Evolutionary conservation across 1,140 invertebrate genomes (phyloP).

Genomic region (Drosophila pruinosa): DNA sequence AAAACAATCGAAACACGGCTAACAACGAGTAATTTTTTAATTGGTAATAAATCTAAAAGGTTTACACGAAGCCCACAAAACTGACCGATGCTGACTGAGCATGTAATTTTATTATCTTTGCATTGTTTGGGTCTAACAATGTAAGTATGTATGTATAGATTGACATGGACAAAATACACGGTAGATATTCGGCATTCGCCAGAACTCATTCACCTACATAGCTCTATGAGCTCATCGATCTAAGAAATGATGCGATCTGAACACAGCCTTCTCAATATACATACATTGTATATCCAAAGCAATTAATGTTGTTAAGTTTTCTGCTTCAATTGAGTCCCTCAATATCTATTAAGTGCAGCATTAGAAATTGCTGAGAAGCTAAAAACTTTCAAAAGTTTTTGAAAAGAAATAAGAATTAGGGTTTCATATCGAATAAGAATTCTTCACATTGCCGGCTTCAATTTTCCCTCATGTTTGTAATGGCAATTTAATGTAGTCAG

Average conservation of each 20-base stretch:
- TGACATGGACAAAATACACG: not conserved
- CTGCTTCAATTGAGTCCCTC: no score
- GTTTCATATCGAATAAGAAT: no score
- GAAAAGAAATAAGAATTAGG: no score
- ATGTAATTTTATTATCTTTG: not conserved
- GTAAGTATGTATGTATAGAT: no score
- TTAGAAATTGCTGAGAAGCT: no score
- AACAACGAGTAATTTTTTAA: slow-evolving; percentile 2
- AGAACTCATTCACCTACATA: not conserved
- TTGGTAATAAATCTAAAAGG: not conserved
- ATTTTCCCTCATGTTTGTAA: no score
- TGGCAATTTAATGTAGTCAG: no score
- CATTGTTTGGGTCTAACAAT: no score
- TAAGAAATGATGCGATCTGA: not conserved
- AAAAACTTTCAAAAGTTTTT: no score
- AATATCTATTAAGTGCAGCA: no score
- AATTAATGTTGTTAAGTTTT: not conserved
- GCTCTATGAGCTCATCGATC: not conserved
- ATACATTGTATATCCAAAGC: not conserved
- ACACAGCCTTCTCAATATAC: not conserved
- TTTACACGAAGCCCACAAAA: not conserved
- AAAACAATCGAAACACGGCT: slow-evolving; percentile 14
- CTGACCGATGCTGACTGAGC: not conserved
- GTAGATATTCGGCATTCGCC: not conserved
- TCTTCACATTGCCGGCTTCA: no score